Base-by-base conservation (phyloP, 1,140 invertebrate species). In the Procambarus virginalis region DNA sequence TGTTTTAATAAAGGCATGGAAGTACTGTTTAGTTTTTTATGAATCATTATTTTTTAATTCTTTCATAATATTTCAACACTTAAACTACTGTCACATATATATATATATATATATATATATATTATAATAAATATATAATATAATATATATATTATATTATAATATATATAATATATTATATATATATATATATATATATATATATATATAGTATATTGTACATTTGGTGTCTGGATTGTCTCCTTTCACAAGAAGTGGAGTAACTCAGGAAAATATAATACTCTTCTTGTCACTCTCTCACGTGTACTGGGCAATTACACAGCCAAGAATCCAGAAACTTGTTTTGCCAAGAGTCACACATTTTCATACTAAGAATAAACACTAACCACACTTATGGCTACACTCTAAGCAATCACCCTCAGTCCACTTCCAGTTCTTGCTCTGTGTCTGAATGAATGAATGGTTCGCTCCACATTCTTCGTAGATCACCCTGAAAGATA, bases 391-490 rank as follows among this genome's bases (percentile, higher is more conserved):
- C 45, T 89, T 77, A 89, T 77, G 76, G 49, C 76, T 84, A 84
- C 80, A 77, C 73, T 34, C 70, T 89, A 84, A 51, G n/a, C 46
- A n/a, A 49, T 80, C 76, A 80, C 49, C 76, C 79, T 58, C 22
- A 78, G 88, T 94, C 92, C 94, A 97, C 96, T 93, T 96, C 96
- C 94, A 94, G 93, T 96, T 95, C 94, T 97, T 97, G 83, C 96
- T 95, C 92, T 95, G 95, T 93, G 95, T 95, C 93, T 97, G 96
- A 92, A 96, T 95, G 94, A n/a, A 97, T 97, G 94, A 99, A 99
- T 60, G 98, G 98, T 95, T 99, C 98, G 93, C 97, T 98, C 98
- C 98, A 99, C 98, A 99, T 99, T 92, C 98, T 95, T 93, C 98
- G 95, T 89, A 99, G 95, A 95, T 99, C 98, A 92, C 98, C 98